Percentiles rank a stretch among this genome's conserved stretches.
These are phyloP conservation scores for Cliona cf. orientalis DNA, from an alignment of 37 sponge, comb jelly and placozoan genomes.

Conservation along the genomic window DNA sequence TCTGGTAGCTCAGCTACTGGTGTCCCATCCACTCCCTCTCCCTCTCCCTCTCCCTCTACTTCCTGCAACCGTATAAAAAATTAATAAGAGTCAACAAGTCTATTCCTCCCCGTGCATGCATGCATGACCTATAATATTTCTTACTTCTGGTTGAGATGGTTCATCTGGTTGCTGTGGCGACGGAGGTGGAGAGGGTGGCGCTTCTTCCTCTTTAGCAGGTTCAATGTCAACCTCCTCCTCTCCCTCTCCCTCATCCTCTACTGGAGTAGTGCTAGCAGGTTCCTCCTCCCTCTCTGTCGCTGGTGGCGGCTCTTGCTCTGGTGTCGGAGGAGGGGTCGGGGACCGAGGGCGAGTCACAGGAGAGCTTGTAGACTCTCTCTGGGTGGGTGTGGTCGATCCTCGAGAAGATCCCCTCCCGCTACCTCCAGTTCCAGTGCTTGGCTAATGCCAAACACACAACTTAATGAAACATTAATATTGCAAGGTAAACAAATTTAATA, in stretches of 20 bases:
- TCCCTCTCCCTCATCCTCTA: neutral
- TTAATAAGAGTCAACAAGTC: neutral
- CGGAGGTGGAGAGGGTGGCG: neutral
- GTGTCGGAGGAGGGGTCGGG: slow-evolving; percentile 2
- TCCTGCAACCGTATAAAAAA: neutral
- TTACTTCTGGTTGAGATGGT: too few species aligned
- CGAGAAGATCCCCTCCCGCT: neutral
- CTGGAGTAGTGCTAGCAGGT: neutral
- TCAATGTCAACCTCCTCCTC: neutral
- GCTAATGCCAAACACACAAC: too few species aligned
- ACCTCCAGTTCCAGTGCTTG: too few species aligned
- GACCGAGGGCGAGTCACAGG: slow-evolving; percentile 9
- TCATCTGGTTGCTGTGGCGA: too few species aligned
- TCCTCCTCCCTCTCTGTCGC: neutral
- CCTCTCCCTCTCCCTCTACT: neutral
- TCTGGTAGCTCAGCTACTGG: too few species aligned
- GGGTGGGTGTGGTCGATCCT: neutral
- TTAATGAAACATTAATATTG: too few species aligned
- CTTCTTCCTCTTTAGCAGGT: neutral
- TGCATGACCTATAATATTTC: too few species aligned
- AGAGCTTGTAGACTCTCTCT: slow-evolving; percentile 2
- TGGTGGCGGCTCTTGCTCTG: neutral
- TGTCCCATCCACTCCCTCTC: neutral
- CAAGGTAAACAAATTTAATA: too few species aligned
- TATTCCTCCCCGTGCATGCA: too few species aligned